phyloP scores from a whole-genome alignment of 2,888 invertebrate species.

The Folsomia candida region DNA sequence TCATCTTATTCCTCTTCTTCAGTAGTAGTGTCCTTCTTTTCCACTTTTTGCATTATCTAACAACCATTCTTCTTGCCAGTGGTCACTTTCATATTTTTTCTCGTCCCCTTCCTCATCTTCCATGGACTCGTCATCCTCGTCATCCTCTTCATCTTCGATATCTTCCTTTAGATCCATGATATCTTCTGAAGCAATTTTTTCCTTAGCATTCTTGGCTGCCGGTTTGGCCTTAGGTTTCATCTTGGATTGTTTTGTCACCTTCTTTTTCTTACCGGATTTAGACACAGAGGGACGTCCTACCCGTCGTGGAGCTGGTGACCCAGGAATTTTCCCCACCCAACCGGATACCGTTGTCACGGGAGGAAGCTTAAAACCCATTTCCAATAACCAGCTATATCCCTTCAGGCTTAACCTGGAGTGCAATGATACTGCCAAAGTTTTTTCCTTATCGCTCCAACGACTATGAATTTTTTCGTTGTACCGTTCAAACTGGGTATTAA shows the following conservation, averaged over 20 bases:
- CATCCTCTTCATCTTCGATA: conserved; percentile 25
- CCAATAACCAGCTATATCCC: too few species aligned
- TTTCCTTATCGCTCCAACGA: too few species aligned
- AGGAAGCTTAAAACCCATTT: too few species aligned
- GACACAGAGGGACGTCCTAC: conserved; percentile 21
- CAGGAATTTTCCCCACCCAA: too few species aligned
- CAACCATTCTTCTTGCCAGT: conserved; percentile 17
- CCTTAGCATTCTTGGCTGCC: conserved; percentile 27
- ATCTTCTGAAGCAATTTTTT: conserved; percentile 36
- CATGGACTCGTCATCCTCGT: conserved; percentile 11
- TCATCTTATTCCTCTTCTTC: conserved; percentile 15
- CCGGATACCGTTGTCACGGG: too few species aligned
- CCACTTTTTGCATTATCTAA: too few species aligned
- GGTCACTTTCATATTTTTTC: conserved; percentile 3
- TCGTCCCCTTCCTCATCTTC: conserved; percentile 32
- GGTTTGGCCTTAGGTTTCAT: conserved; percentile 23
- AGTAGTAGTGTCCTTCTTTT: neutral
- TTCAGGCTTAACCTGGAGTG: too few species aligned
- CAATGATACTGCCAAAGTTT: too few species aligned
- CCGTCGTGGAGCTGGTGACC: neutral
- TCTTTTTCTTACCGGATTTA: conserved; percentile 36
- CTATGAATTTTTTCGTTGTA: too few species aligned
- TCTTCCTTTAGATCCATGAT: too few species aligned
- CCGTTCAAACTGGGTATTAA: too few species aligned
- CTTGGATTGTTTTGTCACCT: conserved; percentile 12